These are phyloP conservation scores for Xenotilapia flavipinnis DNA, from an alignment of 2,113 vertebrate genomes.

Conservation along the genomic window DNA sequence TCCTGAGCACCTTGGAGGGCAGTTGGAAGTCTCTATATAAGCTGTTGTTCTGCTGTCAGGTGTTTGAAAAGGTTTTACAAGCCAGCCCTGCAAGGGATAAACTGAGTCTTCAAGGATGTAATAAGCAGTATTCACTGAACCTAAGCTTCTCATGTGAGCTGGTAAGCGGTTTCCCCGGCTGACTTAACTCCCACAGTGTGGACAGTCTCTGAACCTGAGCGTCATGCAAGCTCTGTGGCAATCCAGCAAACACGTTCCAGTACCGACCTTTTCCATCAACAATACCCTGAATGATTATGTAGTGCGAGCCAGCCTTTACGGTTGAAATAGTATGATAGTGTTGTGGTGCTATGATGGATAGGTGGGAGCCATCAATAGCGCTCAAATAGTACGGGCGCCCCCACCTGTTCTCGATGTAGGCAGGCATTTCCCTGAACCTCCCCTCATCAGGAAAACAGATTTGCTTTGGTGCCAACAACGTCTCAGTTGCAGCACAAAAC, in stretches of 20 bases:
- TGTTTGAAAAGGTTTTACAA: background rate
- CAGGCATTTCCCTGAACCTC: background rate
- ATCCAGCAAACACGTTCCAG: background rate
- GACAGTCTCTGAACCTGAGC: background rate
- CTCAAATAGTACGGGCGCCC: background rate
- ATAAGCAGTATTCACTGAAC: background rate
- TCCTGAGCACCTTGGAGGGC: too few species aligned
- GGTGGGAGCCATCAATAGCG: background rate
- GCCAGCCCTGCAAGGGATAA: background rate
- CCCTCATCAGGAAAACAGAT: background rate
- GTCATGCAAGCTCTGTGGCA: background rate
- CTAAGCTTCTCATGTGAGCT: background rate
- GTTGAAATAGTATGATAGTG: background rate
- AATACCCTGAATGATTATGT: background rate
- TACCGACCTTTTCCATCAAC: background rate
- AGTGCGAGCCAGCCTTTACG: background rate
- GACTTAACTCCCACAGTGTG: background rate
- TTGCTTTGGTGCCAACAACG: background rate
- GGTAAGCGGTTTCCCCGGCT: background rate
- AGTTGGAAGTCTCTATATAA: background rate
- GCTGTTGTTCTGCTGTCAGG: background rate
- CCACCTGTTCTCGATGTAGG: background rate
- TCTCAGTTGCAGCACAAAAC: background rate
- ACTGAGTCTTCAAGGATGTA: background rate
- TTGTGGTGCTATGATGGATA: background rate